phyloP scores from a whole-genome alignment of 2,888 invertebrate species.

The Craniophora ligustri region DNA sequence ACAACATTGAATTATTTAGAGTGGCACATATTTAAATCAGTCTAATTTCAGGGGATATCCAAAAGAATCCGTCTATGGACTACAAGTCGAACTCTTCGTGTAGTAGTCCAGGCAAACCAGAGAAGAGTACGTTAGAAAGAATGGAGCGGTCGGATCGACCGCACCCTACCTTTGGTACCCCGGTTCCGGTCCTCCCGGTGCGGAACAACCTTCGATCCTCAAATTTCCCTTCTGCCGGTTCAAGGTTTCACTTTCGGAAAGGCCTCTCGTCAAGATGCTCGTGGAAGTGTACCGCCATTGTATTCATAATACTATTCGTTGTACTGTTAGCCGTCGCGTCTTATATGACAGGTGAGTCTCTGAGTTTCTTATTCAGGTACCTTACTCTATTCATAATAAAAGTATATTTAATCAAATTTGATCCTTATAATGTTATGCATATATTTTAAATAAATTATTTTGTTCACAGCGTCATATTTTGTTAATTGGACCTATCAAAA shows the following conservation, averaged over 20 bases:
- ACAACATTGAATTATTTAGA: neutral
- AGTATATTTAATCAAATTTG: no score
- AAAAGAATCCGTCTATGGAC: slow-evolving; percentile 96
- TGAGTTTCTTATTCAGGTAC: neutral
- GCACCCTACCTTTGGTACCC: slow-evolving; percentile 90
- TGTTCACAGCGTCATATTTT: slow-evolving; percentile 92
- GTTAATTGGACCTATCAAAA: slow-evolving; percentile 95
- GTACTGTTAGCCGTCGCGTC: slow-evolving; percentile 94
- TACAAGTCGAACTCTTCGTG: slow-evolving; percentile 96
- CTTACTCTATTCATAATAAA: no score
- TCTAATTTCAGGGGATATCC: slow-evolving; percentile 92
- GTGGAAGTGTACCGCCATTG: slow-evolving; percentile 97
- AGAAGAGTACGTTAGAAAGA: slow-evolving; percentile 86
- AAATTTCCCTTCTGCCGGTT: slow-evolving; percentile 91
- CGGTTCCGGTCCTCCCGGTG: slow-evolving; percentile 93
- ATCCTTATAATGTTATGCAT: slow-evolving; percentile 23
- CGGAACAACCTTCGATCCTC: slow-evolving; percentile 92
- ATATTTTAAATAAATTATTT: slow-evolving; percentile 9
- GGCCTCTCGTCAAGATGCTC: slow-evolving; percentile 95
- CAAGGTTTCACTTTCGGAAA: slow-evolving; percentile 96
- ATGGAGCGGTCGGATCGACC: slow-evolving; percentile 90
- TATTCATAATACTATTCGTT: slow-evolving; percentile 94
- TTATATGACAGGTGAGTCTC: slow-evolving; percentile 94
- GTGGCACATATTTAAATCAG: slow-evolving; percentile 7
- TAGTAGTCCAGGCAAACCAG: slow-evolving; percentile 92